A percentile compares a stretch with the other conserved stretches of the same genome.
Conservation (phyloP, 1,140 invertebrate genomes). For the Drosophila subobscura region DNA sequence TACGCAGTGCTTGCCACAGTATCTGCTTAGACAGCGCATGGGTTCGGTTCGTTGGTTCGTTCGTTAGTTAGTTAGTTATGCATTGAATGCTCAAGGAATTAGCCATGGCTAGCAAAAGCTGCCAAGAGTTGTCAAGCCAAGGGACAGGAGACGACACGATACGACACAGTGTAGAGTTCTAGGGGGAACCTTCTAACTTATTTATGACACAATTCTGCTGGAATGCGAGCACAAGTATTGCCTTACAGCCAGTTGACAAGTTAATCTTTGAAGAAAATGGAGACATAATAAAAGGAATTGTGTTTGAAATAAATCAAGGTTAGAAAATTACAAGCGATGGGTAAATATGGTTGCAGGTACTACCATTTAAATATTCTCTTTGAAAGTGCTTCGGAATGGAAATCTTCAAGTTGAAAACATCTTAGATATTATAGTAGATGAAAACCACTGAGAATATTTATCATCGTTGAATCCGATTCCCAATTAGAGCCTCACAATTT, state of each 20-base stretch:
- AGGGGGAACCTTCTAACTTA: not conserved
- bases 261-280: not conserved
- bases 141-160: not conserved
- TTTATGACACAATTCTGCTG: not conserved
- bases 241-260: not conserved
- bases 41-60: not conserved
- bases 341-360: no score
- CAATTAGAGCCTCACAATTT: constrained; percentile 8
- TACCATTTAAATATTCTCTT: no score
- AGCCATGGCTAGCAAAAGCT: constrained; percentile 13
- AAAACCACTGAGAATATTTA: no score
- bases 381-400: no score
- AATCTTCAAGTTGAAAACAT: no score
- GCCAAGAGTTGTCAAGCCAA: constrained; percentile 17
- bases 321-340: no score
- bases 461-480: not conserved
- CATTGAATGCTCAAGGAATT: constrained; percentile 34
- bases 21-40: constrained; percentile 19
- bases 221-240: not conserved
- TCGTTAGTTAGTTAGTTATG: constrained; percentile 37
- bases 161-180: no score
- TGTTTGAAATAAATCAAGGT: no score
- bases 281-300: no score
- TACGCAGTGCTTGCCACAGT: constrained; percentile 50
- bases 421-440: no score